phyloP scores from a whole-genome alignment of 2,888 invertebrate genomes.

The Xylocampa areola region DNA sequence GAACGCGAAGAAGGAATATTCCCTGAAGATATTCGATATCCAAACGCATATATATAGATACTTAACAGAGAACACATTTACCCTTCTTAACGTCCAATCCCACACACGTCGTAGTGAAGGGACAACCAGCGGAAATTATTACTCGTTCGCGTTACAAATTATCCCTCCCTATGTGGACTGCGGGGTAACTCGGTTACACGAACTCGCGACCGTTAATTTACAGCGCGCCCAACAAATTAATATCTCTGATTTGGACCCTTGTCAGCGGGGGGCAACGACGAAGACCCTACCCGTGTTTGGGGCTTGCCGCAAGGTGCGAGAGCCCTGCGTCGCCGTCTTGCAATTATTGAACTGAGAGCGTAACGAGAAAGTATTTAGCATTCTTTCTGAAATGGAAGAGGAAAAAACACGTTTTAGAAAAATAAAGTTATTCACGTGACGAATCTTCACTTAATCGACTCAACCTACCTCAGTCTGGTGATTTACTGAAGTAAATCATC shows the following conservation, averaged over 20 bases:
- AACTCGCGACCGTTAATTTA: slow-evolving; percentile 85
- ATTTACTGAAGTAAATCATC: too few relatives aligned
- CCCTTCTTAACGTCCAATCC: slow-evolving; percentile 64
- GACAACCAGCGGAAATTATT: slow-evolving; percentile 78
- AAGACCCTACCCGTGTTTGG: slow-evolving; percentile 62
- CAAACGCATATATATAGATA: slow-evolving; percentile 14
- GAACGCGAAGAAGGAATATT: slow-evolving; percentile 16
- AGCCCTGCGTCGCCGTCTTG: slow-evolving; percentile 25
- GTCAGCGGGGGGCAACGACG: slow-evolving; percentile 76
- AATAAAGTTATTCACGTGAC: too few relatives aligned
- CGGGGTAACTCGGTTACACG: slow-evolving; percentile 81
- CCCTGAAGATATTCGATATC: slow-evolving; percentile 33
- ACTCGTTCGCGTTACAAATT: slow-evolving; percentile 83
- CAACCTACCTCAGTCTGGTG: too few relatives aligned
- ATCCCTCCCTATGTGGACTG: slow-evolving; percentile 70
- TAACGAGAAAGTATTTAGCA: too few relatives aligned
- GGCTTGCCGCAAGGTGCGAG: slow-evolving; percentile 58
- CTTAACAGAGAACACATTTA: slow-evolving; percentile 43
- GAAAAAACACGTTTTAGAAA: too few relatives aligned
- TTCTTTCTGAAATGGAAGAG: too few relatives aligned
- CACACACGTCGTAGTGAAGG: slow-evolving; percentile 65
- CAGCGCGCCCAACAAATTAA: slow-evolving; percentile 87
- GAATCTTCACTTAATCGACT: too few relatives aligned
- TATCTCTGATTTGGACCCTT: slow-evolving; percentile 88
- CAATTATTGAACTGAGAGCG: slow-evolving; percentile 29